Base-by-base conservation (phyloP, 2,797 vertebrate genomes). In the Ctenopoma kingsleyae region DNA sequence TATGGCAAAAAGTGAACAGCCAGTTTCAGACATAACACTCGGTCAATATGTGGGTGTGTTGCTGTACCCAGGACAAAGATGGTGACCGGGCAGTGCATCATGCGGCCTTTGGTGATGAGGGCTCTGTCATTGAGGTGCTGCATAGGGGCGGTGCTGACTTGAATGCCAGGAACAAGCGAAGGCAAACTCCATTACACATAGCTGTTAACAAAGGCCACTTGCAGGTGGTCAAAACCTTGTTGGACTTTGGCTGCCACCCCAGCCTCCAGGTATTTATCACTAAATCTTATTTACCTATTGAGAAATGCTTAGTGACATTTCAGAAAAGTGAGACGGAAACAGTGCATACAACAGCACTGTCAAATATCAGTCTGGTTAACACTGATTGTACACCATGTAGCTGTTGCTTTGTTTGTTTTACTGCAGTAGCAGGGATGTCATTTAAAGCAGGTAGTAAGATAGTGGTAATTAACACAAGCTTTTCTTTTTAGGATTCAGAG, bases 141-240 rank as follows among this genome's bases (percentile, higher is more conserved):
- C 98, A 99, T 80, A 92, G 97, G 72, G 98, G 98, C 30, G 98
- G 98, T 0, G 98, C 98, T 0, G 98, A 99, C 88, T 77, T 99
- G 86, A 99, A 99, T 0, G 98, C 98, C 73, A 96, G 98, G 66
- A 99, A 99, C 91, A 99, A 99, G 74, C 96, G 98, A 51, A 90
- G 97, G 53, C 98, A 99, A 92, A 99, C 98, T 0, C 98, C 98
- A 0, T 94, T 99, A 76, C 98, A 99, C 76, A 99, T 99, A 70
- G 98, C 98, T 32, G 98, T 99, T 79, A 99, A 99, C 89, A 99
- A 99, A 89, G 98, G 98, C 36, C 98, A 99, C 74, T 94, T 99
- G 70, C 98, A 99, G 85, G 98, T 99, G 82, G 98, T 99, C 81
- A 99, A 99, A 93, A 99, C 98, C 9, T 90, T 99, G 68, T 87